These are phyloP conservation scores for Lytechinus variegatus DNA, from an alignment of 35 echinoderm and acorn worm genomes.

Conservation along the genomic window DNA sequence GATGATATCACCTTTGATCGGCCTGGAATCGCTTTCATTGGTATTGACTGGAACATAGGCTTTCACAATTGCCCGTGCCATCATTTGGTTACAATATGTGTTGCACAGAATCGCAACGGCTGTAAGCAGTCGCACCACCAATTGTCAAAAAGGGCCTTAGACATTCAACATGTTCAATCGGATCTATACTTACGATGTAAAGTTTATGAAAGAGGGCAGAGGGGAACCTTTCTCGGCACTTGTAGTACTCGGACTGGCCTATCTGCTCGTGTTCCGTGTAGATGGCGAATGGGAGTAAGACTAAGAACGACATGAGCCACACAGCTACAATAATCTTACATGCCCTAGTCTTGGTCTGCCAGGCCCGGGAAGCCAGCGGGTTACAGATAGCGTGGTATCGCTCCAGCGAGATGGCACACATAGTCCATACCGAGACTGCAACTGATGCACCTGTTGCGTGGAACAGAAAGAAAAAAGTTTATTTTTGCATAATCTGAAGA, in stretches of 20 bases:
- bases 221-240: constrained; percentile 66
- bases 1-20: too few species aligned
- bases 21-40: too few species aligned
- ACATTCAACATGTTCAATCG: too few species aligned
- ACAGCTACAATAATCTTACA: constrained; percentile 81
- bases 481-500: not conserved
- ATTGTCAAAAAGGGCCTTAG: too few species aligned
- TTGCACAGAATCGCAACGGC: too few species aligned
- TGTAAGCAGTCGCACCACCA: too few species aligned
- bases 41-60: too few species aligned
- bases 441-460: constrained; percentile 64
- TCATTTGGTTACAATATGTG: too few species aligned
- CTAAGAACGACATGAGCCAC: constrained; percentile 66
- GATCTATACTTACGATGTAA: constrained; percentile 60
- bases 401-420: constrained; percentile 96
- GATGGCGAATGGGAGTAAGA: constrained; percentile 71
- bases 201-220: constrained; percentile 23
- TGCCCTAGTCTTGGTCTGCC: constrained; percentile 94
- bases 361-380: constrained; percentile 83
- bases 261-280: constrained; percentile 55
- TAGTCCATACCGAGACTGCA: constrained; percentile 91
- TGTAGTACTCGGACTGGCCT: constrained; percentile 45
- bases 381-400: constrained; percentile 97
- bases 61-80: too few species aligned
- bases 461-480: not conserved